phyloP scores from a whole-genome alignment of 2,113 vertebrate species.

The Mionectes macconnelli region DNA sequence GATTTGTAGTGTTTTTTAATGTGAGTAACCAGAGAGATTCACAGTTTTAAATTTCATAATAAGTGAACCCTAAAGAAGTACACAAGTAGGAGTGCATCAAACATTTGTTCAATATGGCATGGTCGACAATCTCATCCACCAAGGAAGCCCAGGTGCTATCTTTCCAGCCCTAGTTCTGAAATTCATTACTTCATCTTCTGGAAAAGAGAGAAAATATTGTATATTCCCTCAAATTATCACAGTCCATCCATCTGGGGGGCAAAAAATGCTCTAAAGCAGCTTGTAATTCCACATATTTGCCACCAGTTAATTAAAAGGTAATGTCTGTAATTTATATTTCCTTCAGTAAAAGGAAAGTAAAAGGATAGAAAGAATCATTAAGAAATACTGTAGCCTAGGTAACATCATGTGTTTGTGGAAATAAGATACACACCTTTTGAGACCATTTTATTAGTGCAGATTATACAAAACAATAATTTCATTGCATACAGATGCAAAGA shows the following conservation, averaged over 20 bases:
- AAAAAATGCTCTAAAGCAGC: background rate
- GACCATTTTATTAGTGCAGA: background rate
- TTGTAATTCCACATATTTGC: background rate
- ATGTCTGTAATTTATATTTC: background rate
- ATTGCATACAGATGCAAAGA: background rate
- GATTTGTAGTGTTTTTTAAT: background rate
- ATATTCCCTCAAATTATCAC: background rate
- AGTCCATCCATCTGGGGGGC: background rate
- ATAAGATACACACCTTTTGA: background rate
- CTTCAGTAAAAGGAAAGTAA: background rate
- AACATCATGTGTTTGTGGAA: background rate
- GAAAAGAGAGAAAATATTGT: background rate
- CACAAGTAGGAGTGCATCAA: background rate
- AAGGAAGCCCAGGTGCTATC: background rate
- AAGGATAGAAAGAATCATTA: background rate
- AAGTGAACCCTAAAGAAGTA: background rate
- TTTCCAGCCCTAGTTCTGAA: background rate
- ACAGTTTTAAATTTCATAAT: background rate
- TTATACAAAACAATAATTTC: background rate
- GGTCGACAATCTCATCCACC: background rate
- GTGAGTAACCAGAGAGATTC: background rate
- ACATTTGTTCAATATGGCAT: background rate
- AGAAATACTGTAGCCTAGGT: background rate
- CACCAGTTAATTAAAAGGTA: constrained; percentile 2
- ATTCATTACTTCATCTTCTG: background rate